phyloP scores from a whole-genome alignment of 1,140 invertebrate species.

The Wiebesia pumilae region DNA sequence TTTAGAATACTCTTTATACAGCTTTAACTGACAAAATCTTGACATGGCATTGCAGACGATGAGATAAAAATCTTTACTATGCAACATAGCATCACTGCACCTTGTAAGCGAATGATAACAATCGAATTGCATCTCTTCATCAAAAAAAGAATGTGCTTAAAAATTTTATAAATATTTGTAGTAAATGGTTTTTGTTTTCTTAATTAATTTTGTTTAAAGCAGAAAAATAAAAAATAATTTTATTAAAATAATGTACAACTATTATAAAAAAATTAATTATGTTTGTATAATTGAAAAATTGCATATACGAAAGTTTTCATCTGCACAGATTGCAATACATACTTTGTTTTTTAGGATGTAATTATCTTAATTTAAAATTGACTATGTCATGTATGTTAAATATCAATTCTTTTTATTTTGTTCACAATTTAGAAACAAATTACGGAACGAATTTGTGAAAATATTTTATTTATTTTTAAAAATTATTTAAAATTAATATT shows the following conservation, averaged over 20 bases:
- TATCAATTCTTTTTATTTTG: not conserved
- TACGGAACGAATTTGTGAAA: no score
- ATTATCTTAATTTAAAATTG: no score
- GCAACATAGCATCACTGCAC: constrained; percentile 16
- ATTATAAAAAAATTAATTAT: not conserved
- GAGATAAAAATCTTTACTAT: constrained; percentile 40
- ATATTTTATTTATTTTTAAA: no score
- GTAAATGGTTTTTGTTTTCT: constrained; percentile 9
- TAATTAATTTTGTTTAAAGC: not conserved
- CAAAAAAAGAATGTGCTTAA: constrained; percentile 61
- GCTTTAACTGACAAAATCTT: constrained; percentile 49
- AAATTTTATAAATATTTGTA: constrained; percentile 38
- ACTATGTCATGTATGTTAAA: not conserved
- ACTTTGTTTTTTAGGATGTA: no score
- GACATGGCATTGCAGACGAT: constrained; percentile 42
- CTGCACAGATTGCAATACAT: not conserved
- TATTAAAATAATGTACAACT: not conserved
- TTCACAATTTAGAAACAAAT: not conserved
- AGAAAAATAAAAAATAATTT: not conserved
- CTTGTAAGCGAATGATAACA: constrained; percentile 35
- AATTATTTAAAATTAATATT: no score
- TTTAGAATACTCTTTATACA: constrained; percentile 49
- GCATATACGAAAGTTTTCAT: not conserved
- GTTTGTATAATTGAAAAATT: not conserved
- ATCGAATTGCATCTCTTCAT: constrained; percentile 21